These are phyloP conservation scores for Myrmecophaga tridactyla DNA, from an alignment of 2,113 vertebrate genomes.

Conservation along the genomic window DNA sequence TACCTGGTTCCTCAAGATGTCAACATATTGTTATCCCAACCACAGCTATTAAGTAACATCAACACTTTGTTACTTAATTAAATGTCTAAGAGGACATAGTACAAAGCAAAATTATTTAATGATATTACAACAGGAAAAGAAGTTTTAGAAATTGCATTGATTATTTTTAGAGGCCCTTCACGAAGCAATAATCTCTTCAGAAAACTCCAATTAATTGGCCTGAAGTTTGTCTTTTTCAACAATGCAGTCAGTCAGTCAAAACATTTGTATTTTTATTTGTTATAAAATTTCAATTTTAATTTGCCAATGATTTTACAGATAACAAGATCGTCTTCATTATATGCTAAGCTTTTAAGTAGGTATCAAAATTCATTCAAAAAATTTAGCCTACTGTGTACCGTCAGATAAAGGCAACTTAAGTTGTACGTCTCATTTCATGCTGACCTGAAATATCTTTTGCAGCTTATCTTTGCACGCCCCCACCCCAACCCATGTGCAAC, in stretches of 20 bases:
- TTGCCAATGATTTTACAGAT: not conserved
- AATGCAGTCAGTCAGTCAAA: not conserved
- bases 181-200: slow-evolving; percentile 30
- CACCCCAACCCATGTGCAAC: too few relatives aligned
- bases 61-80: slow-evolving; percentile 9
- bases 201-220: not conserved
- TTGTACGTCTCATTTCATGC: not conserved
- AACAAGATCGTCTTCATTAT: not conserved
- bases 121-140: not conserved
- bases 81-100: not conserved
- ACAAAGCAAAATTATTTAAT: slow-evolving; percentile 20
- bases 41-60: not conserved
- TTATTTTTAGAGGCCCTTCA: slow-evolving; percentile 30
- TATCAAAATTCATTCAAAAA: not conserved
- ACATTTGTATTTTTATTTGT: not conserved
- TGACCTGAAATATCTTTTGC: not conserved
- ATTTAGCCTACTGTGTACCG: not conserved
- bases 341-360: not conserved
- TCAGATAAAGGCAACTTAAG: not conserved
- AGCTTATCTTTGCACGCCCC: not conserved
- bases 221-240: not conserved
- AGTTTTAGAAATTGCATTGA: not conserved
- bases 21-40: not conserved
- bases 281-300: not conserved
- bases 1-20: not conserved